Percentiles rank a stretch among this genome's conserved stretches.
These are phyloP conservation scores for Hypotaenidia philippensis DNA, from an alignment of 2,797 vertebrate genomes.

Conservation along the genomic window DNA sequence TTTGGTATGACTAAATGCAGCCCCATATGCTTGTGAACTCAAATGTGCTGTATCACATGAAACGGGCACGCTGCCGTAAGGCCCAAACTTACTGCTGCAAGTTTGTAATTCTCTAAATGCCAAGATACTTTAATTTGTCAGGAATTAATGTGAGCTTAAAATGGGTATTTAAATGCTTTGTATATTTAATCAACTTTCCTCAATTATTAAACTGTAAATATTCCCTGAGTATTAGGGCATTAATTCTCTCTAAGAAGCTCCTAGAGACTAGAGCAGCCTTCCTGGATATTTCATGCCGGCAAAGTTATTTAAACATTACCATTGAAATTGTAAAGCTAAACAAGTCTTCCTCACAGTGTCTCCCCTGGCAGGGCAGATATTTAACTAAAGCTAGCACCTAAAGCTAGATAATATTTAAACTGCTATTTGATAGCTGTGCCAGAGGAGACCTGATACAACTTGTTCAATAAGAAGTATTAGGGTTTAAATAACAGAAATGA, in stretches of 20 bases:
- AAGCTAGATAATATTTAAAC: conserved; percentile 38
- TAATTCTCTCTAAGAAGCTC: background rate
- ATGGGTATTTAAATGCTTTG: background rate
- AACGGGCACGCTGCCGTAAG: background rate
- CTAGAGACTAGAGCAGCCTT: background rate
- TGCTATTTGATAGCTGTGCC: conserved; percentile 19
- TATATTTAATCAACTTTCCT: conserved; percentile 39
- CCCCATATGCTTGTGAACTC: fast-evolving
- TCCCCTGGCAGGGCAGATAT: background rate
- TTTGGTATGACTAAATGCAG: background rate
- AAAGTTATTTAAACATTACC: background rate
- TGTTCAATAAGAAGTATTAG: conserved; percentile 10
- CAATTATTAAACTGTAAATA: conserved; percentile 40
- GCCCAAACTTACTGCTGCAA: background rate
- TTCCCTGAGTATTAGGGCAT: background rate
- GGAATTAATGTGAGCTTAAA: conserved; percentile 23
- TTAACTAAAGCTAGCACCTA: conserved; percentile 17
- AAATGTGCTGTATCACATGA: background rate
- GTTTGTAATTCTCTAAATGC: background rate
- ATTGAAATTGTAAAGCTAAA: background rate
- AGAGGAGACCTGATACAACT: conserved; percentile 49
- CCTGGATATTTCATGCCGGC: background rate
- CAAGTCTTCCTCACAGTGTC: background rate
- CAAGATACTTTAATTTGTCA: background rate
- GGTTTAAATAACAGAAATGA: background rate